Evolutionary conservation across 2,113 vertebrate genomes (phyloP), one percentile per base, ranked within the genome.

Genomic region (Microcebus jonahi): DNA sequence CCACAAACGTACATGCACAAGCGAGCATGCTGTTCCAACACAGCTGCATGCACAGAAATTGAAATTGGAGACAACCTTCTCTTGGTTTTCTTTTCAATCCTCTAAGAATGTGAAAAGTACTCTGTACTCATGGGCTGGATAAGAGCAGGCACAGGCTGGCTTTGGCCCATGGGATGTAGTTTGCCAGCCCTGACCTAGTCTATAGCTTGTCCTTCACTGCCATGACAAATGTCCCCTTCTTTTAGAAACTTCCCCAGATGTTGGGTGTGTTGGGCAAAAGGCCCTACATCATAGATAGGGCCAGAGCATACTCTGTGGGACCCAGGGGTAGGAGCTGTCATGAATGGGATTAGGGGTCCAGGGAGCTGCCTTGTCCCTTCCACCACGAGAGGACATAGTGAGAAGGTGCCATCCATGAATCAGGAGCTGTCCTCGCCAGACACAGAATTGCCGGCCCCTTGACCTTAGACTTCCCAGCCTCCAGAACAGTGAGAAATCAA

Each of bases 321-420:
- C 55, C 42, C 88, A 20, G 27, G 45, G 27, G 31, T 14, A 34
- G 63, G 63, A 27, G n/a, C 39, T 45, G 21, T 45, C 68, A 31
- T 48, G 39, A 48, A 31, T 31, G 29, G 23, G 31, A 45, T 29
- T 59, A 27, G 7, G 15, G 21, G 36, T 57, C 18, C 42, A 18
- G 27, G 80, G 15, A 73, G 67, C 53, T 68, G 3, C 45, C 18
- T 20, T 4, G n/a, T 57, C 29, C 68, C 29, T 12, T 65, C 55
- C 1, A 27, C 4, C 34, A 0, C 6, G 23, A 10, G 1, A 50
- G 34, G 39, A 27, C 2, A 63, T 29, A 10, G 39, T 23, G 15
- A 70, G 70, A 53, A 59, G 39, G 12, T 1, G 36, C 8, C 23
- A 25, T 20, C 45, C 29, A 6, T 73, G n/a, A 55, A 45, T 39